These are phyloP conservation scores for Schlechtendalia chinensis DNA, from an alignment of 1,140 invertebrate genomes.

Conservation along the genomic window DNA sequence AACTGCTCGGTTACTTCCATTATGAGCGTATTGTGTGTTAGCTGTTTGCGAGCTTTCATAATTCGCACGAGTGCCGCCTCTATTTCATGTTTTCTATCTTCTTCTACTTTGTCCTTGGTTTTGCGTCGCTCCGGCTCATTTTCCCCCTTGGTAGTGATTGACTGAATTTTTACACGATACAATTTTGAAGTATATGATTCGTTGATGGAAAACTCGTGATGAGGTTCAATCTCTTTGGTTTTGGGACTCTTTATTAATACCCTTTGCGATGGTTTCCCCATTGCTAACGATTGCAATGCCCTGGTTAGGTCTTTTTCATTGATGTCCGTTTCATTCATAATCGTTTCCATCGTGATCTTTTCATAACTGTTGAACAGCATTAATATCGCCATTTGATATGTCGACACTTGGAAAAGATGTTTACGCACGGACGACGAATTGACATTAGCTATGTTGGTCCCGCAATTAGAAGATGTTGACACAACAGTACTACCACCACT, in stretches of 20 bases:
- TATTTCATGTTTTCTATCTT: slow-evolving; percentile 99
- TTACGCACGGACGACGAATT: slow-evolving; percentile 62
- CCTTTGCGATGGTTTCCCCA: slow-evolving; percentile 95
- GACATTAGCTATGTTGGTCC: slow-evolving; percentile 38
- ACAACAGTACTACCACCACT: slow-evolving; percentile 42
- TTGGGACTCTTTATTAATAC: slow-evolving; percentile 90
- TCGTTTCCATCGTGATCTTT: slow-evolving; percentile 81
- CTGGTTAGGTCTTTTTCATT: slow-evolving; percentile 93
- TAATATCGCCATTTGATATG: slow-evolving; percentile 96
- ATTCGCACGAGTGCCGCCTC: slow-evolving; percentile 99
- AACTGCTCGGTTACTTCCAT: slow-evolving; percentile 97
- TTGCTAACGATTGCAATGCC: slow-evolving; percentile 93
- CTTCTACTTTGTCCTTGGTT: slow-evolving; percentile 95
- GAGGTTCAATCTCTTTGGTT: slow-evolving; percentile 94
- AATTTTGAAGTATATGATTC: slow-evolving; percentile 97
- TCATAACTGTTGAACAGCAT: slow-evolving; percentile 96
- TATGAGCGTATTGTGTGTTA: slow-evolving; percentile 92
- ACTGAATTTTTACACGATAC: slow-evolving; percentile 90
- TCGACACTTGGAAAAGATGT: slow-evolving; percentile 86
- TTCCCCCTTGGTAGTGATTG: slow-evolving; percentile 95
- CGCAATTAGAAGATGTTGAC: slow-evolving; percentile 25
- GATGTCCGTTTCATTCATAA: slow-evolving; percentile 89
- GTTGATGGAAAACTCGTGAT: slow-evolving; percentile 92
- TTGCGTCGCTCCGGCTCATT: slow-evolving; percentile 97
- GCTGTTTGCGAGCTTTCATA: slow-evolving; percentile 97